Conservation (phyloP, 2,797 vertebrate species). For the Sparus aurata region DNA sequence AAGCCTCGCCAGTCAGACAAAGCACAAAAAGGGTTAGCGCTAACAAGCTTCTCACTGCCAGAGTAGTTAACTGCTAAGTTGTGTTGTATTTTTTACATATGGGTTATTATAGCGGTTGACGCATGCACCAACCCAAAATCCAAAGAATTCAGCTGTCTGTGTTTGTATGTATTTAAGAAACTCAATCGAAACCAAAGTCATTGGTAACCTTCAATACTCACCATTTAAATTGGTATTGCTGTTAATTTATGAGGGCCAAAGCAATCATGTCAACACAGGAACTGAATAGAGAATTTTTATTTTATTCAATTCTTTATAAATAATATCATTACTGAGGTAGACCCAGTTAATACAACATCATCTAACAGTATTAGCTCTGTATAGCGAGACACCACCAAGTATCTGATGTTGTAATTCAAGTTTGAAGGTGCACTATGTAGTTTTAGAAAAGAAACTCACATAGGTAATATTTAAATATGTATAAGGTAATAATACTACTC, state of each 20-base stretch:
- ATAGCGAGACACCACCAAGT: no score
- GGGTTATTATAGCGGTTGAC: slow-evolving; percentile 2
- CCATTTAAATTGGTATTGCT: neutral
- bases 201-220: neutral
- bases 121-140: neutral
- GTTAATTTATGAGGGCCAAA: neutral
- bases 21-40: slow-evolving; percentile 15
- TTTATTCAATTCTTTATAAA: no score
- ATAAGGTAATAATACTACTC: no score
- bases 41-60: slow-evolving; percentile 49
- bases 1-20: slow-evolving; percentile 18
- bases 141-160: no score
- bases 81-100: neutral
- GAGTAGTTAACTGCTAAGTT: neutral
- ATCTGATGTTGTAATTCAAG: no score
- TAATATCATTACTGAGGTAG: neutral
- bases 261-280: slow-evolving; percentile 5
- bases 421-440: no score
- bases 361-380: neutral
- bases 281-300: neutral
- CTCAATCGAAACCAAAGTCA: neutral
- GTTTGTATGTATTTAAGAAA: no score
- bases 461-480: no score
- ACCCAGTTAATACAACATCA: neutral
- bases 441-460: no score